Evolutionary conservation across 2,113 vertebrate species (phyloP), one percentile per base, ranked within the genome.

Genomic region (Eptesicus fuscus): DNA sequence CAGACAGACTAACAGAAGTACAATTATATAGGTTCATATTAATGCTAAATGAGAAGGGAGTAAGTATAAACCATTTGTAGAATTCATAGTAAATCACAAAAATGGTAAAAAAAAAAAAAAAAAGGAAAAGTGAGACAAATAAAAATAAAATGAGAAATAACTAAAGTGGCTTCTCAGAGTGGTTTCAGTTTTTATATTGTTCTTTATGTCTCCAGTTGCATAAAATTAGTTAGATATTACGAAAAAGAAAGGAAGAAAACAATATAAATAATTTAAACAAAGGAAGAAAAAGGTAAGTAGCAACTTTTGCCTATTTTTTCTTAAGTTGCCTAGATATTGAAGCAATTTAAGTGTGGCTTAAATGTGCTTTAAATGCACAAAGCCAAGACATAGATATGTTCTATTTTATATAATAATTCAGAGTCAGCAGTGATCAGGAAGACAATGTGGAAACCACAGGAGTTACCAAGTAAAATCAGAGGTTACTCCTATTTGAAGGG

Each of bases 101-200:
- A 90, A 84, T 47, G 8, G 7, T 56, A n/a, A n/a, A 87, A 47
- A 47, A 47, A 47, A 12, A 47, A 47, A 47, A 47, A 47, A 47
- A 87, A 79, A 73, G 73, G 85, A 70, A 53, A 13, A 63, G 25
- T 67, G 16, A 23, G 10, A 13, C 65, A 23, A 92, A 77, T 70
- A 77, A 94, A 93, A 88, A 73, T 59, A 67, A 95, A 93, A 83
- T 17, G 8, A 83, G 74, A 78, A 94, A 77, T 79, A 93, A 95
- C 28, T 79, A 71, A 94, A 90, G 74, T 69, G 16, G 71, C 83
- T 93, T 78, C 70, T 80, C 37, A 22, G 1, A 88, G 7, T 28
- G n/a, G 16, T 61, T 61, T 35, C 61, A 7, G 7, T 76, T 83
- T 90, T 88, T 53, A 85, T 20, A 76, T 49, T 86, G 44, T 9